These are phyloP conservation scores for Lycaena phlaeas DNA, from an alignment of 2,888 invertebrate genomes.

Conservation along the genomic window DNA sequence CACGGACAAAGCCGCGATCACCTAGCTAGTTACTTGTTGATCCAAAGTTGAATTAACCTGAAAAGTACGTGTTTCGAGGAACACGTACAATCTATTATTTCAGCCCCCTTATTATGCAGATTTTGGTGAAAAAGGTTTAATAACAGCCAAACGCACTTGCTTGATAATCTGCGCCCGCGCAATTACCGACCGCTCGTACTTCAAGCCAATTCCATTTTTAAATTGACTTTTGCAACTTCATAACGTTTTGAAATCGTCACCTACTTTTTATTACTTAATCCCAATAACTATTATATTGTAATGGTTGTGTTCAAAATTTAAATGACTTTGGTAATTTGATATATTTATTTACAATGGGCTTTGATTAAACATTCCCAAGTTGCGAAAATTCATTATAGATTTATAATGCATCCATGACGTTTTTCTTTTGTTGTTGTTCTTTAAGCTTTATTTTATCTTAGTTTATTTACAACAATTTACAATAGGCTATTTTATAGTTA, in stretches of 20 bases:
- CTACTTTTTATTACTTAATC: slow-evolving; percentile 54
- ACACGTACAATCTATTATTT: slow-evolving; percentile 62
- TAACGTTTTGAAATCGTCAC: slow-evolving; percentile 33
- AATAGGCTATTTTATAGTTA: too few relatives aligned
- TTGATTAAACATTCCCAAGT: slow-evolving; percentile 11
- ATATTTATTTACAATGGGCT: slow-evolving; percentile 8
- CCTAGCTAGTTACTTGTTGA: too few relatives aligned
- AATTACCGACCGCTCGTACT: slow-evolving; percentile 14
- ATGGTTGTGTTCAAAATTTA: slow-evolving; percentile 14
- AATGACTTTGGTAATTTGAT: slow-evolving; percentile 6
- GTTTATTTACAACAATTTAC: too few relatives aligned
- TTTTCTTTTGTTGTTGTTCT: neutral
- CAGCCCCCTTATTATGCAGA: slow-evolving; percentile 70
- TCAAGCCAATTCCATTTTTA: slow-evolving; percentile 37
- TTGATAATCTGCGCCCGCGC: slow-evolving; percentile 61
- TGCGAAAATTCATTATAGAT: neutral
- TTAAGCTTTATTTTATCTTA: too few relatives aligned
- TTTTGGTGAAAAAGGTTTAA: slow-evolving; percentile 71
- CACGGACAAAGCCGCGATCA: too few relatives aligned
- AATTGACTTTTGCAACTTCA: slow-evolving; percentile 42
- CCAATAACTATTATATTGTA: slow-evolving; percentile 25
- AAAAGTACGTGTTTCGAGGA: slow-evolving; percentile 6
- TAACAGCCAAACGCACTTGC: slow-evolving; percentile 71
- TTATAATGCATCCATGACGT: neutral
- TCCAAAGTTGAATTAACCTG: too few relatives aligned